Evolutionary conservation across 1,140 invertebrate species (phyloP).

Genomic region (Dolichoris vasculosae): DNA sequence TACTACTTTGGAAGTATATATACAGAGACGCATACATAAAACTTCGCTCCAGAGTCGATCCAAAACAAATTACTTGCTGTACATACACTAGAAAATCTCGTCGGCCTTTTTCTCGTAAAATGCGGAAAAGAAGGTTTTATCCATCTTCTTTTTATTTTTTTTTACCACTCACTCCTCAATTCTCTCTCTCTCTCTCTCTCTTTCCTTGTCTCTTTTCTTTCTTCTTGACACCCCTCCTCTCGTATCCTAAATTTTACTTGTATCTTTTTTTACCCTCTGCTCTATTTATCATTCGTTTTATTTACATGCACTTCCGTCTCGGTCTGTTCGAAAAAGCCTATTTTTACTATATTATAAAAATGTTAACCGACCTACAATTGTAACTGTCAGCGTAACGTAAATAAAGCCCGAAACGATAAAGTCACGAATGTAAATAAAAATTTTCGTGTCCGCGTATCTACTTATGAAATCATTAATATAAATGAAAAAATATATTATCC

Average conservation of each 20-base stretch:
- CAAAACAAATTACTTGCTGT: conserved; percentile 33
- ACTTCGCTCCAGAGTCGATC: not conserved
- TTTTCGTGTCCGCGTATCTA: not conserved
- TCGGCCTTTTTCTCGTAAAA: conserved; percentile 1
- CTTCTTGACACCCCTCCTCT: not conserved
- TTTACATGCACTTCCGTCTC: not conserved
- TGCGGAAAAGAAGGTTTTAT: conserved; percentile 27
- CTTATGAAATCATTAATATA: not conserved
- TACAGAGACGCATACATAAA: not conserved
- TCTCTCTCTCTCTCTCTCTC: not conserved
- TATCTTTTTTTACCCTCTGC: not conserved
- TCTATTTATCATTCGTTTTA: not conserved
- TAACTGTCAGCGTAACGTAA: too few relatives aligned
- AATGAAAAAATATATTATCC: not conserved
- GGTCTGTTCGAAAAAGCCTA: too few relatives aligned
- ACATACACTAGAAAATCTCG: conserved; percentile 7
- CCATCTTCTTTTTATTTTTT: not conserved
- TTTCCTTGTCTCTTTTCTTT: not conserved
- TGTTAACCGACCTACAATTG: too few relatives aligned
- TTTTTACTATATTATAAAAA: too few relatives aligned
- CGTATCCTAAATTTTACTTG: not conserved
- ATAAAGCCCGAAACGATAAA: not conserved
- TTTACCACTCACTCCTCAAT: not conserved
- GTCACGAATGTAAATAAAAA: not conserved
- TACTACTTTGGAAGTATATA: not conserved